phyloP scores from a whole-genome alignment of 1,140 invertebrate species.

The Lithobius niger region DNA sequence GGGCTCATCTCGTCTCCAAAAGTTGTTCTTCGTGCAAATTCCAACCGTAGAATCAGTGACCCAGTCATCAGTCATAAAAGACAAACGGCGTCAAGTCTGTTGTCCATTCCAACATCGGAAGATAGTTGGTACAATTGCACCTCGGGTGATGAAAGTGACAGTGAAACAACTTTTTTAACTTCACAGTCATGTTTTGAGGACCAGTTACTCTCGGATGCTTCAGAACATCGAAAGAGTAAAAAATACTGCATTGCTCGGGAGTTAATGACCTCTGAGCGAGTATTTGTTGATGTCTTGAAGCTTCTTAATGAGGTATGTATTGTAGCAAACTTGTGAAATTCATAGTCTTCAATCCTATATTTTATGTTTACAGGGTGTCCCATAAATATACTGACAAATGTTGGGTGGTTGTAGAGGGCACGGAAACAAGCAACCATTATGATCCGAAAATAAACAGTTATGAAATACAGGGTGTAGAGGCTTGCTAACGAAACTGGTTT shows the following conservation, averaged over 20 bases:
- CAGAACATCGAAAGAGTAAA: conserved; percentile 21
- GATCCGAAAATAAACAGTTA: too few species aligned
- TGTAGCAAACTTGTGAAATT: too few species aligned
- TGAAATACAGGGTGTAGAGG: too few species aligned
- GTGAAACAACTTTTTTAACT: conserved; percentile 3
- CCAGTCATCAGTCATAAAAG: not conserved
- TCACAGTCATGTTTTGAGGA: not conserved
- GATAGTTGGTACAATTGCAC: conserved; percentile 14
- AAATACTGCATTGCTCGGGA: conserved; percentile 47
- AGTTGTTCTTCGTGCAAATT: too few species aligned
- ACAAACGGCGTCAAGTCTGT: not conserved
- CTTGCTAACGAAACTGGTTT: too few species aligned
- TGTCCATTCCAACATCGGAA: conserved; percentile 13
- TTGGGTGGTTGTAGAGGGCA: too few species aligned
- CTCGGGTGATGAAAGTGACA: conserved; percentile 20
- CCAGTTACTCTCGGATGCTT: conserved; percentile 1
- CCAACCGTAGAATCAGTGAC: too few species aligned
- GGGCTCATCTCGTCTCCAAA: too few species aligned
- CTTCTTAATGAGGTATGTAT: conserved; percentile 47
- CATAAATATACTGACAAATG: too few species aligned
- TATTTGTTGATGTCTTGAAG: conserved; percentile 51
- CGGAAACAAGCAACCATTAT: too few species aligned
- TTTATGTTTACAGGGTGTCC: too few species aligned
- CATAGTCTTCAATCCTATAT: too few species aligned
- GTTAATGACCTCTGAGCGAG: conserved; percentile 51